These are phyloP conservation scores for Loripinus fragilis DNA, from an alignment of 2,888 invertebrate genomes.

Conservation along the genomic window DNA sequence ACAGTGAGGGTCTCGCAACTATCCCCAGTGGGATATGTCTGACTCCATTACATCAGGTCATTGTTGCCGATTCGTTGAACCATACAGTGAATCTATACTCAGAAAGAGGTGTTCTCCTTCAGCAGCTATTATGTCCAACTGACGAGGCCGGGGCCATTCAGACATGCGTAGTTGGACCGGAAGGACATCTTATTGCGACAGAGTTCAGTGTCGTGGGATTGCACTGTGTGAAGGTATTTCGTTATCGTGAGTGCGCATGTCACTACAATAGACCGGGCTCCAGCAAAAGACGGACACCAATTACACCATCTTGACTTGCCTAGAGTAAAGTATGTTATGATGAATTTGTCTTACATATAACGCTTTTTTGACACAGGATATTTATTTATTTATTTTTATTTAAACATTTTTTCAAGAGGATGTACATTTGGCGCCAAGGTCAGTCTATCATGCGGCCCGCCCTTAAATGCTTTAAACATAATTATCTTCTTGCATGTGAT, in stretches of 20 bases:
- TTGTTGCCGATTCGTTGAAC: slow-evolving; percentile 77
- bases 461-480: too few species aligned
- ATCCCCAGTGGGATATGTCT: slow-evolving; percentile 75
- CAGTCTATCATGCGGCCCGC: too few species aligned
- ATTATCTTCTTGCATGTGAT: too few species aligned
- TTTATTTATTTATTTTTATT: too few species aligned
- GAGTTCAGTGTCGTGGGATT: slow-evolving; percentile 76
- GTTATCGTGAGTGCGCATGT: slow-evolving; percentile 76
- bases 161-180: slow-evolving; percentile 75
- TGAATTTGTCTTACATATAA: not conserved
- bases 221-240: slow-evolving; percentile 80
- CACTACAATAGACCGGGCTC: slow-evolving; percentile 72
- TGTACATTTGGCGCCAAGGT: too few species aligned
- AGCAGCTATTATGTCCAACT: slow-evolving; percentile 72
- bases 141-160: slow-evolving; percentile 78
- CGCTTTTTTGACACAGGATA: too few species aligned
- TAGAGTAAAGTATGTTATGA: too few species aligned
- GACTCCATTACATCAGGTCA: slow-evolving; percentile 70
- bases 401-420: too few species aligned
- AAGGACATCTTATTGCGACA: slow-evolving; percentile 78
- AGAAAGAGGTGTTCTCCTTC: slow-evolving; percentile 71
- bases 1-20: slow-evolving; percentile 68
- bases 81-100: slow-evolving; percentile 78
- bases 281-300: slow-evolving; percentile 72
- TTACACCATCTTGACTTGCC: slow-evolving; percentile 47